Conservation (phyloP, 2,888 invertebrate genomes). For the Xylocampa areola region DNA sequence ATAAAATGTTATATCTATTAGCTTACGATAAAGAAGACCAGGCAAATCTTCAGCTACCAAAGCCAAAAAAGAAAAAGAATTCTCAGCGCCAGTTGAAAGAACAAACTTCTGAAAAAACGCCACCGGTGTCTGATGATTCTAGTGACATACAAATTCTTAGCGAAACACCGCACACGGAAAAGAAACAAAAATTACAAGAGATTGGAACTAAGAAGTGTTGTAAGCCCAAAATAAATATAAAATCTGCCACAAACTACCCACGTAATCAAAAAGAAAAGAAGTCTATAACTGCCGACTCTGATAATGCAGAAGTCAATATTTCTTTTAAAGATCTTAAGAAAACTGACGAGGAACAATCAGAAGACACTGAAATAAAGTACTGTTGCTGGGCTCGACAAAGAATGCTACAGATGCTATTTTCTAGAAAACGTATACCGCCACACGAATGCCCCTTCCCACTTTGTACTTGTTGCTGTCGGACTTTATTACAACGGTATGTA, state of each 20-base stretch:
- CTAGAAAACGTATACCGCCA: slow-evolving; percentile 35
- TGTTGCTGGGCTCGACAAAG: slow-evolving; percentile 74
- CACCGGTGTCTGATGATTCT: background rate
- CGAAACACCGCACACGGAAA: slow-evolving; percentile 3
- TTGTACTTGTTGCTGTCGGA: slow-evolving; percentile 70
- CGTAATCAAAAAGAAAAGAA: background rate
- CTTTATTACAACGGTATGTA: slow-evolving; percentile 34
- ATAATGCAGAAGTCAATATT: background rate
- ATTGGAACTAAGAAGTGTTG: background rate
- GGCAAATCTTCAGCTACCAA: slow-evolving; percentile 32
- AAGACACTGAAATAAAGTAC: slow-evolving; percentile 21
- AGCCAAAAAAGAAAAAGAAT: slow-evolving; percentile 28
- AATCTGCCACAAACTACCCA: slow-evolving; percentile 16
- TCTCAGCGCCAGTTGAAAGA: background rate
- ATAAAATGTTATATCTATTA: slow-evolving; percentile 75
- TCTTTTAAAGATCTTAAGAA: background rate
- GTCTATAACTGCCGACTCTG: background rate
- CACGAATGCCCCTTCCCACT: slow-evolving; percentile 50
- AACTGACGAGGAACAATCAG: background rate
- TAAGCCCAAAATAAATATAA: slow-evolving; percentile 33
- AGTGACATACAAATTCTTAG: slow-evolving; percentile 25
- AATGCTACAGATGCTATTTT: slow-evolving; percentile 39
- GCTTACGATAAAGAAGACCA: slow-evolving; percentile 18
- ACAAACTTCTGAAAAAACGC: background rate
- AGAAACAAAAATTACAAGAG: background rate